phyloP scores from a whole-genome alignment of 1,140 invertebrate genomes.

The Drosophila gunungcola region DNA sequence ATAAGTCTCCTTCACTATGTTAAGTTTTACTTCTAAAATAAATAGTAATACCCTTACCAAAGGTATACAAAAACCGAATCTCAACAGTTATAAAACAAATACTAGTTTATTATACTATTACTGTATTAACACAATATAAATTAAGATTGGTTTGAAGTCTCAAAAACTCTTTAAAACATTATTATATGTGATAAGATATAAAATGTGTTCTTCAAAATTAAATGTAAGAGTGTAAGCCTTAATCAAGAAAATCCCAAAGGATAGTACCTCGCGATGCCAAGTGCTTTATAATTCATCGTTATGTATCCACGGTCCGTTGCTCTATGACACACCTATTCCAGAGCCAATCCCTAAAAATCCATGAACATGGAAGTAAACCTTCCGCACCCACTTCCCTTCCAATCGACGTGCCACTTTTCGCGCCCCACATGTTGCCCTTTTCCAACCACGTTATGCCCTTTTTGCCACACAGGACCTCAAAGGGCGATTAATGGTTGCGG shows the following conservation, averaged over 20 bases:
- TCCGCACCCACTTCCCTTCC: conserved; percentile 43
- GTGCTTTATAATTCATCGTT: conserved; percentile 46
- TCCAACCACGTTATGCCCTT: conserved; percentile 44
- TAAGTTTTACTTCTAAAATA: too few relatives aligned
- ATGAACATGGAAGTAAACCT: conserved; percentile 22
- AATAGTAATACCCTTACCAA: too few relatives aligned
- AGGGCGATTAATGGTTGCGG: conserved; percentile 25
- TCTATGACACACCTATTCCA: conserved; percentile 73
- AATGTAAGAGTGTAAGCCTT: conserved; percentile 1
- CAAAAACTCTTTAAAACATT: not conserved
- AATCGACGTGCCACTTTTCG: conserved; percentile 61
- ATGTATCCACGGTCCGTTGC: conserved; percentile 47
- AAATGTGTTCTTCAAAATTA: conserved; percentile 3
- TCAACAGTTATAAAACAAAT: too few relatives aligned
- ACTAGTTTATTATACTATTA: too few relatives aligned
- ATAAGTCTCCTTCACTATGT: too few relatives aligned
- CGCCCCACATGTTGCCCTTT: conserved; percentile 76
- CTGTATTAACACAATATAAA: too few relatives aligned
- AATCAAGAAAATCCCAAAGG: not conserved
- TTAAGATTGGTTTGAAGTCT: too few relatives aligned
- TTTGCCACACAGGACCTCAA: conserved; percentile 36
- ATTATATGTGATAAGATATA: not conserved
- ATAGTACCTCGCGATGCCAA: conserved; percentile 6
- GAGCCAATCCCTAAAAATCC: conserved; percentile 77
- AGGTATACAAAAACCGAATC: too few relatives aligned